Evolutionary conservation across 2,113 vertebrate genomes (phyloP), one percentile per base, ranked within the genome.

Genomic region (Ceratotherium simum): DNA sequence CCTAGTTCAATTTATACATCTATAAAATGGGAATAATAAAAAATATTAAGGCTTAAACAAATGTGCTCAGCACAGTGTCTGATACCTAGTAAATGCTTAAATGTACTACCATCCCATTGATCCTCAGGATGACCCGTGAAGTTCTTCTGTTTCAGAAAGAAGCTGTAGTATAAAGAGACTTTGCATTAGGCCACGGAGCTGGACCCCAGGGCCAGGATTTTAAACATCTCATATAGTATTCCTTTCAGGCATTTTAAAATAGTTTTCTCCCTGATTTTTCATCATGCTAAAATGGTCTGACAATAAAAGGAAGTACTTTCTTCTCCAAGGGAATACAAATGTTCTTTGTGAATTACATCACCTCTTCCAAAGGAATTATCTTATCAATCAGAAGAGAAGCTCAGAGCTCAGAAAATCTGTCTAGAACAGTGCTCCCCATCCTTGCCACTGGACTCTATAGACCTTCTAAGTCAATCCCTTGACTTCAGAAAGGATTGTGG

Each of bases 351-450:
- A 89, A 97, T 98, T 60, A 3, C 91, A 97, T 97, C 98, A 98
- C 96, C 97, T 98, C 98, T 97, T 97, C 97, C 97, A 97, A 96
- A 98, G 97, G 97, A 98, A 98, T 96, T 96, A 76, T 93, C 97
- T 98, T 96, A 97, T 97, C 97, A 72, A 87, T 70, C 97, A 70
- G 87, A 92, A 91, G 69, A 95, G 89, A 94, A 46, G 75, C 48
- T 29, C 36, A 29, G 92, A 58, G 60, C 39, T 91, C 76, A 85
- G 39, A 33, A 23, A 46, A 54, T 36, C 62, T 46, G 70, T 54
- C 36, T 6, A 36, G 8, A 54, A 62, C 3, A 9, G 23, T 8
- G 6, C 29, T 16, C 62, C 36, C 36, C 36, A 25, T 56, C 65
- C 78, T 69, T 5, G 46, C 12, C 60, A 56, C 4, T 3, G 67